A percentile compares a stretch with the other conserved stretches of the same genome.
Conservation (phyloP, 1,140 invertebrate species). For the Cydia strobilella region DNA sequence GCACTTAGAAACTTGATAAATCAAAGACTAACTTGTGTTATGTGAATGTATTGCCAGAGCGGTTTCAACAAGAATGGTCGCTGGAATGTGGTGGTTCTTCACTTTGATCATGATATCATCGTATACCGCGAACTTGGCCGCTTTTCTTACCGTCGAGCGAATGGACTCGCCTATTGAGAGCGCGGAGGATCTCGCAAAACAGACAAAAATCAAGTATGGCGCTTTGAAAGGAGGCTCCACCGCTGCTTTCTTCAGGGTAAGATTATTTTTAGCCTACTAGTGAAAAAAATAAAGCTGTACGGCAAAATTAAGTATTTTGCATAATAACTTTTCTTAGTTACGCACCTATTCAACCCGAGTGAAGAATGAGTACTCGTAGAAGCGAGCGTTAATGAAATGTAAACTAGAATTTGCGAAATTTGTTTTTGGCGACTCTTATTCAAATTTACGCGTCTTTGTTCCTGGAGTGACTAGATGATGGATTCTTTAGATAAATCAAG, state of each 20-base stretch:
- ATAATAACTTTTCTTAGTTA: conserved; percentile 19
- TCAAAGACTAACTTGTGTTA: neutral
- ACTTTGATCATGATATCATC: conserved; percentile 99
- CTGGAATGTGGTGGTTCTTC: conserved; percentile 98
- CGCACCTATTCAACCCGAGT: neutral
- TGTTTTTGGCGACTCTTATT: conserved; percentile 16
- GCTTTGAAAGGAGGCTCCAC: conserved; percentile 95
- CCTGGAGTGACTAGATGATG: conserved; percentile 4
- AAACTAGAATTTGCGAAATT: conserved; percentile 26
- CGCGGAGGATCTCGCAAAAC: conserved; percentile 97
- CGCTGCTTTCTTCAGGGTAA: conserved; percentile 94
- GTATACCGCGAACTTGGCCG: conserved; percentile 98
- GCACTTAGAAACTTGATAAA: neutral
- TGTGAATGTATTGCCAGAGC: conserved; percentile 81
- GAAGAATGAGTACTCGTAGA: conserved; percentile 6
- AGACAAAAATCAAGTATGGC: conserved; percentile 98
- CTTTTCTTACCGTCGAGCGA: conserved; percentile 97
- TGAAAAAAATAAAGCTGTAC: neutral
- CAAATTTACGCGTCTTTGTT: conserved; percentile 19
- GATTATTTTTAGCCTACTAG: conserved; percentile 37
- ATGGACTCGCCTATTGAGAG: conserved; percentile 98
- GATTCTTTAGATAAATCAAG: conserved; percentile 17
- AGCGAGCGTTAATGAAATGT: conserved; percentile 22
- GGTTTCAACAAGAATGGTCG: conserved; percentile 93
- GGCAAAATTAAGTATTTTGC: conserved; percentile 7